Evolutionary conservation across 2,113 vertebrate genomes (phyloP).

Genomic region (Poicephalus gulielmi): DNA sequence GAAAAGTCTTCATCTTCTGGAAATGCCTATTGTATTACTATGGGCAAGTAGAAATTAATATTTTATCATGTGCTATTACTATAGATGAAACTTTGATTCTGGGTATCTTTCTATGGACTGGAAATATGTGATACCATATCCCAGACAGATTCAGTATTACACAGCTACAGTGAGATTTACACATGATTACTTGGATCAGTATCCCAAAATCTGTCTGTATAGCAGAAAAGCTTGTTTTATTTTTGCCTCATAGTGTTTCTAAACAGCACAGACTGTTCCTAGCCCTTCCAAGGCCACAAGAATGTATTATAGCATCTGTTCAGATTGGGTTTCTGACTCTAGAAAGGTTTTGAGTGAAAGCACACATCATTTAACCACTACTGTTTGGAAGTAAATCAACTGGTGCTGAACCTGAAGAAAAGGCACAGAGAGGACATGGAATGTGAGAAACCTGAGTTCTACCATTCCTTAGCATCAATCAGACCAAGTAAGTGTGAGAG

Average conservation of each 20-base stretch:
- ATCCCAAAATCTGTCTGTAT: not conserved
- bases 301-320: not conserved
- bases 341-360: not conserved
- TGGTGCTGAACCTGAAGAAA: not conserved
- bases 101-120: not conserved
- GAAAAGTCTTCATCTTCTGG: constrained; percentile 22
- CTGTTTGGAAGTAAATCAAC: not conserved
- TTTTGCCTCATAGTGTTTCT: not conserved
- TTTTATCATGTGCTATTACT: not conserved
- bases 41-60: not conserved
- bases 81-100: not conserved
- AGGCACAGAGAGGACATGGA: rapidly evolving
- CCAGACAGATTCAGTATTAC: not conserved
- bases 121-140: not conserved
- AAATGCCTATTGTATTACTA: not conserved
- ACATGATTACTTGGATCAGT: not conserved
- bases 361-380: not conserved
- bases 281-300: not conserved
- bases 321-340: not conserved
- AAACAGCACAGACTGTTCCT: not conserved
- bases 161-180: not conserved
- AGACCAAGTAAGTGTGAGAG: not conserved
- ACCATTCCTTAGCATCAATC: not conserved
- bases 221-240: not conserved
- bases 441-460: not conserved